Evolutionary conservation across 2,888 invertebrate species (phyloP).

Genomic region (Netelia fuscicornis): DNA sequence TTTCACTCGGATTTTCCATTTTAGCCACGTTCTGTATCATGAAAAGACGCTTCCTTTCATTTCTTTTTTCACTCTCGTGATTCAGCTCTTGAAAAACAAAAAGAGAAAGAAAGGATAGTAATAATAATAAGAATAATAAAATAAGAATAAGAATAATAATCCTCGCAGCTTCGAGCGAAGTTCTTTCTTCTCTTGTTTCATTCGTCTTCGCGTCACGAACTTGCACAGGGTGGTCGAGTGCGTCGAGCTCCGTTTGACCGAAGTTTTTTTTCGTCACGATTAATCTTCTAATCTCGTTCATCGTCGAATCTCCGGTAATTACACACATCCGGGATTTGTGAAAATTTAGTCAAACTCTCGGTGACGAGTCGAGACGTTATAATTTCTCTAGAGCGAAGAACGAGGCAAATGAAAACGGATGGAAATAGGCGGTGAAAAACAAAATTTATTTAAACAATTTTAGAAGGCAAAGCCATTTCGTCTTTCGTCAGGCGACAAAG

Average conservation of each 20-base stretch:
- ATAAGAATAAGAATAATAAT: no score
- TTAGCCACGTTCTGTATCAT: not conserved
- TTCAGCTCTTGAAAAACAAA: no score
- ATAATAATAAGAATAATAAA: no score
- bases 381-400: not conserved
- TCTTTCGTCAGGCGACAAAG: not conserved
- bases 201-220: not conserved
- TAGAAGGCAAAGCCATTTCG: not conserved
- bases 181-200: no score
- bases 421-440: not conserved
- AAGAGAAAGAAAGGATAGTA: no score
- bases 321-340: no score
- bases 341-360: no score
- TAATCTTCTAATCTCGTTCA: not conserved
- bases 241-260: not conserved
- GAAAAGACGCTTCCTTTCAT: constrained; percentile 7
- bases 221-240: not conserved
- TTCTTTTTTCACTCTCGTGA: not conserved
- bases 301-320: no score
- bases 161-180: no score
- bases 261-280: not conserved
- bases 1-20: constrained; percentile 14
- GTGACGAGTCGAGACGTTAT: not conserved
- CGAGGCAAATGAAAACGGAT: not conserved
- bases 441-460: not conserved